phyloP scores from a whole-genome alignment of 2,888 invertebrate genomes.

The Opisthograptis luteolata region DNA sequence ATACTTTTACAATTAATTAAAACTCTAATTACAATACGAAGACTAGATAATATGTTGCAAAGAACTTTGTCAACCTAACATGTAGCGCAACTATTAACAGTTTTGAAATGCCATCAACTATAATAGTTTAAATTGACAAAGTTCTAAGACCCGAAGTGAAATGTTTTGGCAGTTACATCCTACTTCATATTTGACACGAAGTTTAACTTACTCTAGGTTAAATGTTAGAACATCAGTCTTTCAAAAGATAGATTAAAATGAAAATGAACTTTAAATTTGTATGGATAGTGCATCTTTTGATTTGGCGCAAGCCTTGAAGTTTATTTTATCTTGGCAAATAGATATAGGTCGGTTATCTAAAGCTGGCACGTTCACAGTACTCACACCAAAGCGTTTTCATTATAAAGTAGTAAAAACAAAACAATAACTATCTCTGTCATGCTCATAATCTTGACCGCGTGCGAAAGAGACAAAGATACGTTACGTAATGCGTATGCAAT shows the following conservation, averaged over 20 bases:
- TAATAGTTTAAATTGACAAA: conserved; percentile 35
- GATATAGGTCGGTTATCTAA: no score
- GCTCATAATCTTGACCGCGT: no score
- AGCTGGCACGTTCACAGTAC: no score
- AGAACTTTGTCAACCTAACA: conserved; percentile 37
- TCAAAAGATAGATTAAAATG: conserved; percentile 53
- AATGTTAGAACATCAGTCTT: conserved; percentile 72
- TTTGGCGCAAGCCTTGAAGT: no score
- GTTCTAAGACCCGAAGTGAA: conserved; percentile 29
- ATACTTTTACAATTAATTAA: conserved; percentile 38
- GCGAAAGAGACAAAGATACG: no score
- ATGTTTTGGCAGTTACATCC: conserved; percentile 45
- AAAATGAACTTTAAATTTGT: conserved; percentile 2
- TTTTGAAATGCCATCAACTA: conserved; percentile 8
- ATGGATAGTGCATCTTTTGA: not conserved
- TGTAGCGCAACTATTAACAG: conserved; percentile 14
- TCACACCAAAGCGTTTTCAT: no score
- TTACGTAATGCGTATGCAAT: no score
- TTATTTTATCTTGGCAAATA: no score
- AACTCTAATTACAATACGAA: conserved; percentile 21
- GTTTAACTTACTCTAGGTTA: conserved; percentile 46
- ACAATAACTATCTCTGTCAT: no score
- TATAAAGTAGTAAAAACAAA: no score
- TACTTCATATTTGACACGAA: conserved; percentile 42
- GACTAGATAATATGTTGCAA: conserved; percentile 26